These are phyloP conservation scores for Diploptera punctata DNA, from an alignment of 2,888 invertebrate species.

Conservation along the genomic window DNA sequence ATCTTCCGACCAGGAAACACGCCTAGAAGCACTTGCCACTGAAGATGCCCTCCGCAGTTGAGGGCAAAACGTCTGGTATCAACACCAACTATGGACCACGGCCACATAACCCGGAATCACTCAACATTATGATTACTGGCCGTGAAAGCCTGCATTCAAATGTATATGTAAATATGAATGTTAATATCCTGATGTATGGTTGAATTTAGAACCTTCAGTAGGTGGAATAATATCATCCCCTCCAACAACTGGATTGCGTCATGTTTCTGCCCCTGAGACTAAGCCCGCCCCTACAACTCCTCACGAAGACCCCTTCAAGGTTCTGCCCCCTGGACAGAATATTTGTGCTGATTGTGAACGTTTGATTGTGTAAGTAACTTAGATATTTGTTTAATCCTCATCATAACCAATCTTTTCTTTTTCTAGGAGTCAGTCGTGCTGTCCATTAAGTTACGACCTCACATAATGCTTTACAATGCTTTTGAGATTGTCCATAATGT, in stretches of 20 bases:
- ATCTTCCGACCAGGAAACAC: too few species aligned
- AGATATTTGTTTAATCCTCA: conserved; percentile 18
- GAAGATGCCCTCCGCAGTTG: too few species aligned
- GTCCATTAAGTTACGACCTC: conserved; percentile 26
- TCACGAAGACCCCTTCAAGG: conserved; percentile 62
- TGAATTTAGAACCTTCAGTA: conserved; percentile 23
- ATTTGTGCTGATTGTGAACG: conserved; percentile 97
- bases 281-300: conserved; percentile 56
- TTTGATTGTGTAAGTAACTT: conserved; percentile 90
- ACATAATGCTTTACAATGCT: too few species aligned
- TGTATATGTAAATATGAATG: neutral
- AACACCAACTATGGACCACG: too few species aligned
- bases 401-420: conserved; percentile 12
- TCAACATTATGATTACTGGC: too few species aligned
- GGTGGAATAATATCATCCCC: conserved; percentile 44
- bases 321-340: conserved; percentile 86
- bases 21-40: too few species aligned
- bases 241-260: conserved; percentile 66
- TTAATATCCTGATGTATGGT: conserved; percentile 6
- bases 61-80: too few species aligned
- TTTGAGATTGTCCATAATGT: too few species aligned
- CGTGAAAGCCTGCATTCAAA: too few species aligned
- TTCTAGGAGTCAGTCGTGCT: conserved; percentile 2
- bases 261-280: conserved; percentile 76
- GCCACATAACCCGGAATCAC: too few species aligned